These are phyloP conservation scores for Acrocephalus arundinaceus DNA, from an alignment of 2,113 vertebrate species.

Conservation along the genomic window DNA sequence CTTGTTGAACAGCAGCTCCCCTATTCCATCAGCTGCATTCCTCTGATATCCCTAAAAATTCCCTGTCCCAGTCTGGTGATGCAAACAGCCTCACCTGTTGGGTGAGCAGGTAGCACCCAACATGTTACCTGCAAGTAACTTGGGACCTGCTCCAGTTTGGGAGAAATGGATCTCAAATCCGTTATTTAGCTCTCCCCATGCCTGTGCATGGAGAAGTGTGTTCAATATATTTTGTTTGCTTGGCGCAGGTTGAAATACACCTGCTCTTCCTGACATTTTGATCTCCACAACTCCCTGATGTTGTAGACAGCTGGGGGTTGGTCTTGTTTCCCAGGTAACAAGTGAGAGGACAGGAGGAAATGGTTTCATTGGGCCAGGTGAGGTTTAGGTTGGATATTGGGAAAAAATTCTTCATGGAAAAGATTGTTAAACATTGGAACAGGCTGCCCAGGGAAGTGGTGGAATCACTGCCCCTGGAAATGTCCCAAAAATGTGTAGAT, in stretches of 20 bases:
- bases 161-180: not conserved
- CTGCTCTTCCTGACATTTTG: not conserved
- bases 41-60: not conserved
- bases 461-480: not conserved
- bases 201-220: rapidly evolving
- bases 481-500: not conserved
- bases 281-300: not conserved
- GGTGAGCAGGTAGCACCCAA: too few species aligned
- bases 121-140: too few species aligned
- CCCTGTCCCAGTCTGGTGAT: too few species aligned
- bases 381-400: not conserved
- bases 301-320: not conserved
- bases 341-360: not conserved
- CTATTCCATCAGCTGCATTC: not conserved
- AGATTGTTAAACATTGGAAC: too few species aligned
- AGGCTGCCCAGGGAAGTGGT: not conserved
- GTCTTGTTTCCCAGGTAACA: not conserved
- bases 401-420: too few species aligned
- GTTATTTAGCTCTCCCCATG: not conserved
- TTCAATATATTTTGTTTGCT: not conserved
- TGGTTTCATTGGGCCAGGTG: not conserved
- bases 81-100: too few species aligned
- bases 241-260: not conserved
- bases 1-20: conserved; percentile 41
- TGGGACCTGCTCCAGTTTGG: not conserved